Percentiles rank a stretch among this genome's conserved stretches.
These are phyloP conservation scores for Mystacides longicornis DNA, from an alignment of 2,888 invertebrate genomes.

Conservation along the genomic window DNA sequence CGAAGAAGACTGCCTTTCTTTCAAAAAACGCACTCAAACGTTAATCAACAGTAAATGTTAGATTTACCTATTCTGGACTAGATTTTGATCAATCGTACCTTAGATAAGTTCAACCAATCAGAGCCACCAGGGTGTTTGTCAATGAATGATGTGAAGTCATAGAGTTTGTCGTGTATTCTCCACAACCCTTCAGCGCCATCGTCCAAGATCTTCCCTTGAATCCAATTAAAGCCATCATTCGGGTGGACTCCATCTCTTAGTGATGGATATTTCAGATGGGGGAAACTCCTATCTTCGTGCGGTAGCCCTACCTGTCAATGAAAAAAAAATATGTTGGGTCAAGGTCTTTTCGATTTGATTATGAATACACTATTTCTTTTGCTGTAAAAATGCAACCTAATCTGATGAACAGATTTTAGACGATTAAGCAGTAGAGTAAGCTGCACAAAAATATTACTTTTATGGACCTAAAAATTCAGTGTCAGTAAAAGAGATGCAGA, in stretches of 20 bases:
- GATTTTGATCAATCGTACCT: conserved; percentile 39
- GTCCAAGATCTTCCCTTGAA: conserved; percentile 55
- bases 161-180: conserved; percentile 69
- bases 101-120: conserved; percentile 64
- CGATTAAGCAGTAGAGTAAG: no score
- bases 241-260: conserved; percentile 41
- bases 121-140: conserved; percentile 78
- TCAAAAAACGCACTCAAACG: background rate
- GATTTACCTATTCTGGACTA: background rate
- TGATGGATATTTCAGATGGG: conserved; percentile 47
- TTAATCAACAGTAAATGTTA: background rate
- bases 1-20: no score
- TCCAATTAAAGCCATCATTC: conserved; percentile 49
- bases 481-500: no score
- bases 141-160: conserved; percentile 76
- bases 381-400: no score
- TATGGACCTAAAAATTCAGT: no score
- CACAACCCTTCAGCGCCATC: conserved; percentile 73
- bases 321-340: no score
- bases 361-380: no score
- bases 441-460: no score
- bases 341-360: no score
- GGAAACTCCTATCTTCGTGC: conserved; percentile 38
- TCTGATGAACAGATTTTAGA: no score
- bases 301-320: conserved; percentile 8